Percentiles rank a stretch among this genome's conserved stretches.
Evolutionary conservation across 2,113 vertebrate species (phyloP).

Genomic region (Antigone vipio): DNA sequence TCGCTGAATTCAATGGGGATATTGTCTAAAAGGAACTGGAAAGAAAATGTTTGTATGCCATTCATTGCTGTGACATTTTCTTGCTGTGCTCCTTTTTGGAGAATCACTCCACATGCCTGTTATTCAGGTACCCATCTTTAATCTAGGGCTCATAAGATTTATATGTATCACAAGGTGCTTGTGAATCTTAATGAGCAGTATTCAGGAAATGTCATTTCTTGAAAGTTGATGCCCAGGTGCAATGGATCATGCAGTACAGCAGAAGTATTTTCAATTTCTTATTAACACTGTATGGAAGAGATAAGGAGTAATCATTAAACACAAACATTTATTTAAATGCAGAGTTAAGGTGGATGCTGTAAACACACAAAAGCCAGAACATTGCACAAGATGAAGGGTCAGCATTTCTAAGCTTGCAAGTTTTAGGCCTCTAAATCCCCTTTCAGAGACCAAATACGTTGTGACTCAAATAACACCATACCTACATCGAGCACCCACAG

Average conservation of each 20-base stretch:
- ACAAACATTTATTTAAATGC: conserved; percentile 6
- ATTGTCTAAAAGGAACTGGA: background rate
- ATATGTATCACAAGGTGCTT: background rate
- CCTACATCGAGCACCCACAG: background rate
- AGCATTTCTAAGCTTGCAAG: background rate
- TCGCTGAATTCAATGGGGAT: background rate
- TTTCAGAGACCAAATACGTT: background rate
- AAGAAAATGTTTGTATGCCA: background rate
- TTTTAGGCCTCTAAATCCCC: background rate
- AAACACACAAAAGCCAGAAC: background rate
- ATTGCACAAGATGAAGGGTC: background rate
- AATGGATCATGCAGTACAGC: background rate
- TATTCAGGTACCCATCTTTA: background rate
- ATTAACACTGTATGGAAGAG: conserved; percentile 1
- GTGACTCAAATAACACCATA: background rate
- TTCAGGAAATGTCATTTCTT: conserved; percentile 5
- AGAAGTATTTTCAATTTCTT: conserved; percentile 7
- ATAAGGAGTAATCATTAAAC: conserved; percentile 1
- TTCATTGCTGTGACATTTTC: background rate
- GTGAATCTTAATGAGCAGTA: background rate
- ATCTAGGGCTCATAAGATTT: background rate
- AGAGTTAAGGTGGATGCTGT: background rate
- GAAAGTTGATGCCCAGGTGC: background rate
- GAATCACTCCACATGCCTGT: background rate
- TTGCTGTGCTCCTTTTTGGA: background rate